A percentile compares a stretch with the other conserved stretches of the same genome.
Evolutionary conservation across 1,140 invertebrate genomes (phyloP).

Genomic region (Pseudachorutes palmiensis): DNA sequence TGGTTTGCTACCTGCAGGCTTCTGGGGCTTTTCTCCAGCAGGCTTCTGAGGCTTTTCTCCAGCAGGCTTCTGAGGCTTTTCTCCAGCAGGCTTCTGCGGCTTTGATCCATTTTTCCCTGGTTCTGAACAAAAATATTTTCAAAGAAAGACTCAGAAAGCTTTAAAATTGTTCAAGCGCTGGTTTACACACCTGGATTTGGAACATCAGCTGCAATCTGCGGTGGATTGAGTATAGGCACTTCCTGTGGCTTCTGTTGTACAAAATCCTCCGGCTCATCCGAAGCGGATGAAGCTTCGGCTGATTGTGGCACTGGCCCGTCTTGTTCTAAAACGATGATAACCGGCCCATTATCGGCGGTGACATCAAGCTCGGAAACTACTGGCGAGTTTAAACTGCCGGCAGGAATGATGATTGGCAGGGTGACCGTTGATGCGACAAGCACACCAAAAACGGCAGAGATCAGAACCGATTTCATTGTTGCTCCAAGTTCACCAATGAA

Average conservation of each 20-base stretch:
- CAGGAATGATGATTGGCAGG: no score
- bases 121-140: neutral
- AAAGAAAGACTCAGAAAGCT: neutral
- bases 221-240: no score
- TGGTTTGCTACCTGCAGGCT: neutral
- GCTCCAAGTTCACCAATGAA: neutral
- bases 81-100: neutral
- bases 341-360: neutral
- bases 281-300: neutral
- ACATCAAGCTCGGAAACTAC: neutral
- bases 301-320: neutral
- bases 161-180: neutral
- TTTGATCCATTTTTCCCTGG: no score
- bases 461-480: neutral
- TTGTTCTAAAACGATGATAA: neutral
- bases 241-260: neutral
- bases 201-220: neutral
- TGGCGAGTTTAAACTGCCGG: neutral
- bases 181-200: neutral
- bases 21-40: conserved; percentile 1
- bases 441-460: neutral
- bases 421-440: no score
- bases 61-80: neutral
- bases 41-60: conserved; percentile 3
- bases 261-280: conserved; percentile 6